Percentiles rank a stretch among this genome's conserved stretches.
These are phyloP conservation scores for Lomographa bimaculata DNA, from an alignment of 2,888 invertebrate genomes.

Conservation along the genomic window DNA sequence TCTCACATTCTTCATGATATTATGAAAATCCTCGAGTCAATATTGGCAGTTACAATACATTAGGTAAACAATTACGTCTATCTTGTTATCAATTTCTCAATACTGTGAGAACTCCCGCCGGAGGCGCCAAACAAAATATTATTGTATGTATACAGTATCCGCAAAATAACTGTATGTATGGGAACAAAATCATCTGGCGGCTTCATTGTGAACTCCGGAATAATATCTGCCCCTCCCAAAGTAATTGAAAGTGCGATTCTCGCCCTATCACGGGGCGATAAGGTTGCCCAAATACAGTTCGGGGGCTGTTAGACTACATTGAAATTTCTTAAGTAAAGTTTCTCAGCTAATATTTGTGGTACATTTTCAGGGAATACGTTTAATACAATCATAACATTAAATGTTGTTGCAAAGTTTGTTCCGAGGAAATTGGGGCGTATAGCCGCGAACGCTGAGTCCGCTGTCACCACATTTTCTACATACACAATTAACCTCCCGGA, in stretches of 20 bases:
- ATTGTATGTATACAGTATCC: slow-evolving; percentile 46
- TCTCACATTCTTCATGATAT: slow-evolving; percentile 6
- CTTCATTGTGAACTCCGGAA: slow-evolving; percentile 47
- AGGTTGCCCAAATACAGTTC: slow-evolving; percentile 17
- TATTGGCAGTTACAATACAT: slow-evolving; percentile 18
- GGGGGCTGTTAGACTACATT: slow-evolving; percentile 31
- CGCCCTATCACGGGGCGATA: slow-evolving; percentile 38
- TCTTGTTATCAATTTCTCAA: slow-evolving; percentile 31
- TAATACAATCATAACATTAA: slow-evolving; percentile 69
- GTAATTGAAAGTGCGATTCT: slow-evolving; percentile 28
- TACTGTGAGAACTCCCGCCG: slow-evolving; percentile 11
- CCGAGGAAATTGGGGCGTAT: slow-evolving; percentile 16
- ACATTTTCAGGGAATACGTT: slow-evolving; percentile 63
- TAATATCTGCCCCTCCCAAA: slow-evolving; percentile 26
- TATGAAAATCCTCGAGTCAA: slow-evolving; percentile 7
- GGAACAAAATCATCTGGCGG: slow-evolving; percentile 59
- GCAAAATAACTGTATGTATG: slow-evolving; percentile 50
- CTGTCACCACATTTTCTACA: slow-evolving; percentile 29
- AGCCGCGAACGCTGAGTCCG: slow-evolving; percentile 15
- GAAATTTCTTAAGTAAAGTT: slow-evolving; percentile 57
- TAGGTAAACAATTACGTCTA: slow-evolving; percentile 25
- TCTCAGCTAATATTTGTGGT: slow-evolving; percentile 66
- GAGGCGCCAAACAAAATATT: slow-evolving; percentile 43
- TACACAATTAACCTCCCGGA: slow-evolving; percentile 28
- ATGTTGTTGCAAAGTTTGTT: slow-evolving; percentile 58